Percentiles rank a stretch among this genome's conserved stretches.
Evolutionary conservation across 1,140 invertebrate species (phyloP).

Genomic region (Leptopilina clavipes): DNA sequence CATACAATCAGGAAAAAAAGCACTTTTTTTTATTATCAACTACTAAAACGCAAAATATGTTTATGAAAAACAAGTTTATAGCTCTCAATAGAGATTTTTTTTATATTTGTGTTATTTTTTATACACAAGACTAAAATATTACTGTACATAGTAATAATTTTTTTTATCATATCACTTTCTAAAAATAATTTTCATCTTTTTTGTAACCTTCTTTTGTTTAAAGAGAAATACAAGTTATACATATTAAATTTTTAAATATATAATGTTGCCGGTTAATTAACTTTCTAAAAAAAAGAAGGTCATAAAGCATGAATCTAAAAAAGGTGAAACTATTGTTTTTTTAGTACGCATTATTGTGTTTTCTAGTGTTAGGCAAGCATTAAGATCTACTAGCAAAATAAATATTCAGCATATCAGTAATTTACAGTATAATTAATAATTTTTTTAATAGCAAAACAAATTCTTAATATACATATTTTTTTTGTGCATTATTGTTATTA

Average conservation of each 20-base stretch:
- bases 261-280: too few relatives aligned
- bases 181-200: too few relatives aligned
- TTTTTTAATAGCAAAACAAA: conserved; percentile 41
- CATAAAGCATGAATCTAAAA: not conserved
- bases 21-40: not conserved
- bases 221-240: too few relatives aligned
- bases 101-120: not conserved
- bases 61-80: not conserved
- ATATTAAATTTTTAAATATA: too few relatives aligned
- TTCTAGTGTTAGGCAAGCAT: not conserved
- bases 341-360: not conserved
- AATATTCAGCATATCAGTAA: not conserved
- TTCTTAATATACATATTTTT: too few relatives aligned
- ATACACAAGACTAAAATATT: conserved; percentile 2
- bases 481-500: not conserved
- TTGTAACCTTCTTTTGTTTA: too few relatives aligned
- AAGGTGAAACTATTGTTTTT: not conserved
- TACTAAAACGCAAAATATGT: not conserved
- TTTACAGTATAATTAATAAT: not conserved
- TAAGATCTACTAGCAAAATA: conserved; percentile 2
- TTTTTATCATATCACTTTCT: too few relatives aligned
- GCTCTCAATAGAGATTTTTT: not conserved
- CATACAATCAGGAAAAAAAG: not conserved
- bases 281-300: not conserved
- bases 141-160: not conserved